A percentile compares a stretch with the other conserved stretches of the same genome.
Conservation (phyloP, 2,113 vertebrate species). For the Elgaria multicarinata region DNA sequence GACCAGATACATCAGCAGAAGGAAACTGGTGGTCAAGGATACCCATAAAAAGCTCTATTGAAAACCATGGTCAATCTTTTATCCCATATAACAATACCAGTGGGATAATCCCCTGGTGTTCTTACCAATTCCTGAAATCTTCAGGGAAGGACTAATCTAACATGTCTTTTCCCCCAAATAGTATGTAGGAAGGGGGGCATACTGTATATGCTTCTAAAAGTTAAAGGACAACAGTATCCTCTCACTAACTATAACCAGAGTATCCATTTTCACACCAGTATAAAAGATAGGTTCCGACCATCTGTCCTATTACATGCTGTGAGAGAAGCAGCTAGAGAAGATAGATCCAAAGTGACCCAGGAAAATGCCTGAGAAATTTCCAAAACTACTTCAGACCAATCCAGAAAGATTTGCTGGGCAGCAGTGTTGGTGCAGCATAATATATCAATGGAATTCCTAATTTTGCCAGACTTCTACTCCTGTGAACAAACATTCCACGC, state of each 20-base stretch:
- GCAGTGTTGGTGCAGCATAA: background rate
- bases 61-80: background rate
- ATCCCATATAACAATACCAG: background rate
- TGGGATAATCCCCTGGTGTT: background rate
- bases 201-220: background rate
- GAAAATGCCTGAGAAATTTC: background rate
- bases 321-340: background rate
- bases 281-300: background rate
- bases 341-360: background rate
- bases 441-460: background rate
- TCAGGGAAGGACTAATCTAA: background rate
- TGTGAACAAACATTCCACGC: background rate
- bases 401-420: background rate
- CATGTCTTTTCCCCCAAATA: background rate
- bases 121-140: background rate
- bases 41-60: background rate
- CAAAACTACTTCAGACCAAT: background rate
- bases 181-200: background rate
- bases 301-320: background rate
- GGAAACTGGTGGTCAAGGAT: background rate
- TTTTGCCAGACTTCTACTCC: background rate
- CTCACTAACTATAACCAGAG: background rate
- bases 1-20: background rate
- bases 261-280: background rate
- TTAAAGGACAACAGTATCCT: background rate